Conservation (phyloP, 2,113 vertebrate genomes). For the Onychostruthus taczanowskii region DNA sequence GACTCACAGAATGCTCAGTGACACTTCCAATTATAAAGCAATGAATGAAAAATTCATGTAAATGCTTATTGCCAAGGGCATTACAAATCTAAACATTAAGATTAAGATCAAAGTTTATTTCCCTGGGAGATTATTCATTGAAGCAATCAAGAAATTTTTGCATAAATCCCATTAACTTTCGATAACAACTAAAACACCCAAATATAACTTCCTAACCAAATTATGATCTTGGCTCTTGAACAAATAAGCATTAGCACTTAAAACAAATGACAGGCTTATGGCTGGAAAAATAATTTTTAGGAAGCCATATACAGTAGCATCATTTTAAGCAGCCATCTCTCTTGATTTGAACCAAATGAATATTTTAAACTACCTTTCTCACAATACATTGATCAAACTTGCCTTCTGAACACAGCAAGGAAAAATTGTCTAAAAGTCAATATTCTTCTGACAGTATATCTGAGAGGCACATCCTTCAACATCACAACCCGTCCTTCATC, state of each 20-base stretch:
- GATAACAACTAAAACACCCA: neutral
- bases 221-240: slow-evolving; percentile 13
- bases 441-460: neutral
- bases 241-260: slow-evolving; percentile 7
- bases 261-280: slow-evolving; percentile 16
- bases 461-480: neutral
- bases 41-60: slow-evolving; percentile 12
- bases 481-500: neutral
- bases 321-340: neutral
- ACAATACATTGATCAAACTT: neutral
- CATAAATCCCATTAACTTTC: slow-evolving; percentile 44
- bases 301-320: neutral
- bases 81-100: neutral
- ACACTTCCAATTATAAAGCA: slow-evolving; percentile 31
- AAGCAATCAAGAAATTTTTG: slow-evolving; percentile 39
- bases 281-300: neutral
- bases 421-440: neutral
- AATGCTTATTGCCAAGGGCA: neutral
- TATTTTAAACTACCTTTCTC: slow-evolving; percentile 26
- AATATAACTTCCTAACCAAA: slow-evolving; percentile 36
- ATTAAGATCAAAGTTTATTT: slow-evolving; percentile 47
- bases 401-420: neutral
- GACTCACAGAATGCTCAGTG: neutral
- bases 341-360: slow-evolving; percentile 4
- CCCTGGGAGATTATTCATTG: slow-evolving; percentile 1